Base-by-base conservation (phyloP, 2,888 invertebrate genomes). In the Andrena trimmerana region DNA sequence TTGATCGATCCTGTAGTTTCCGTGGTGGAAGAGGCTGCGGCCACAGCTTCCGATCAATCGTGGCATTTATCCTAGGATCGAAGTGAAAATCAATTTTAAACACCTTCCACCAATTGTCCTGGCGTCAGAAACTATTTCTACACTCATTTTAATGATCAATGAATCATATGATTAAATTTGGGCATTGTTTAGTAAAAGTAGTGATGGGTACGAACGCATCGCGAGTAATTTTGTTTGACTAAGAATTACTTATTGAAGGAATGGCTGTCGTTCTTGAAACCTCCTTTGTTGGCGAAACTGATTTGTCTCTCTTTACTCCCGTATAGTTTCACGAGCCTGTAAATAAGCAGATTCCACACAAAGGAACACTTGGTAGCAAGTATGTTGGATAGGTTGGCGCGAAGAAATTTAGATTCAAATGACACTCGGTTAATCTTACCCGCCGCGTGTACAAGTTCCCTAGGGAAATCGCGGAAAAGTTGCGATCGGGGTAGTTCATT, bases 371-470 rank as follows among this genome's bases (percentile, higher is more conserved):
- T 24, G 10, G 24, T 16, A 31, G 54, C 50, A 48, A 54, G 42
- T 42, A 27, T 31, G 62, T 13, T 42, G 20, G 67, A 76, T 54
- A 52, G 33, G 8, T 31, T 54, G 52, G 60, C 66, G 52, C 52
- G 10, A 20, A 31, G 62, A 42, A 67, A 78, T 79, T 79, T 79
- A 76, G 50, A 79, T 79, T 57, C 57, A 76, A 79, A 69, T 31
- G 67, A 75, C 31, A 10, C 60, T 20, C 52, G 33, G 29, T 73
- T 50, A 62, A 67, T 74, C 78, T 62, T 42, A 7, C 10, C 13
- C 10, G 52, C 13, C 60, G 42, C 50, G 42, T 8, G 42, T 36
- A 29, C n/a, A 8, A 6, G 10, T 42, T 67, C 67, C 52, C 60
- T 2, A 2, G 62, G 75, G 78, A 78, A 78, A 78, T 78, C 75